Percentiles rank a stretch among this genome's conserved stretches.
Conservation (phyloP, 2,113 vertebrate genomes). For the Notarius quadriscutis region DNA sequence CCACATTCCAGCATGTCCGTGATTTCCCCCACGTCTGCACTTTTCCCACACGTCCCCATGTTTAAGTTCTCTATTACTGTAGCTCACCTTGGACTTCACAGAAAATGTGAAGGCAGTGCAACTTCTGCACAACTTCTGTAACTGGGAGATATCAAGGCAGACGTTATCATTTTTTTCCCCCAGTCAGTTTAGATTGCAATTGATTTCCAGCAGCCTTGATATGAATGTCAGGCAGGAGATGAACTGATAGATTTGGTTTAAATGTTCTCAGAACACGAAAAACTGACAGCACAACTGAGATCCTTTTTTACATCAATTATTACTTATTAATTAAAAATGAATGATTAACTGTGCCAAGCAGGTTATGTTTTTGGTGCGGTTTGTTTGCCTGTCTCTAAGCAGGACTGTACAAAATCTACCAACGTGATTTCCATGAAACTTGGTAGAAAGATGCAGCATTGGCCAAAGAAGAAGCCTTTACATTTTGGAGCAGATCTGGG, state of each 20-base stretch:
- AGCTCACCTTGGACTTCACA: not conserved
- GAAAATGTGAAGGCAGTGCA: not conserved
- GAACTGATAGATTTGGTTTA: constrained; percentile 12
- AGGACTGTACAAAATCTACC: too few relatives aligned
- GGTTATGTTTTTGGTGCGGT: too few relatives aligned
- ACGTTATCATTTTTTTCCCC: not conserved
- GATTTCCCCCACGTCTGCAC: constrained; percentile 36
- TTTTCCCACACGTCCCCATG: not conserved
- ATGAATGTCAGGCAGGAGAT: constrained; percentile 1
- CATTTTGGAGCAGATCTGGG: too few relatives aligned
- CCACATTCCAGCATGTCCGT: constrained; percentile 20
- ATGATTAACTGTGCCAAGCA: not conserved
- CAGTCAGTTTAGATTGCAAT: constrained; percentile 13
- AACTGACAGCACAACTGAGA: not conserved
- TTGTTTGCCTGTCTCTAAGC: too few relatives aligned
- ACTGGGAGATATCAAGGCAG: not conserved
- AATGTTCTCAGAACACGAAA: not conserved
- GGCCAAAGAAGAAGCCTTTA: too few relatives aligned
- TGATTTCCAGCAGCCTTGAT: constrained; percentile 15
- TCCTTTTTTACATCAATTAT: not conserved
- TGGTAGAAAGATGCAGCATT: too few relatives aligned
- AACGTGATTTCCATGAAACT: too few relatives aligned
- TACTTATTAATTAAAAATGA: not conserved
- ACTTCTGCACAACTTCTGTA: not conserved
- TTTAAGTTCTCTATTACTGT: not conserved